These are phyloP conservation scores for Holacanthella duospinosa DNA, from an alignment of 2,888 invertebrate species.

Conservation along the genomic window DNA sequence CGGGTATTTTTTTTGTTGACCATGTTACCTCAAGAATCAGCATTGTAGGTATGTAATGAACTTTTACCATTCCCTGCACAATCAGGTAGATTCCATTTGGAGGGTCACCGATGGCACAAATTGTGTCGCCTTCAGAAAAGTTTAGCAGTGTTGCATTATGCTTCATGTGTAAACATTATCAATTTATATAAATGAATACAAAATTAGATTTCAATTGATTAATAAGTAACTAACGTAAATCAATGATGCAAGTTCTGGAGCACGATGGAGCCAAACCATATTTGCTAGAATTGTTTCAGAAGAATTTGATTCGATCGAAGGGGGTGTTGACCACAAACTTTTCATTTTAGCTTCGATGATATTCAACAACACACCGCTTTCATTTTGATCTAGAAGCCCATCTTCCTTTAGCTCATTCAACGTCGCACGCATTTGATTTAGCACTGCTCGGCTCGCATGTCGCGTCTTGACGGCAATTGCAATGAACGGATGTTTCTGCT, in stretches of 20 bases:
- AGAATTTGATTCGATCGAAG: constrained; percentile 22
- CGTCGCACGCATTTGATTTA: constrained; percentile 52
- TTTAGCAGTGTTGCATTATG: constrained; percentile 39
- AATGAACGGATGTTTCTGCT: constrained; percentile 51
- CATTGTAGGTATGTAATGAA: constrained; percentile 40
- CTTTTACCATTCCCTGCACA: constrained; percentile 43
- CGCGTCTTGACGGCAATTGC: constrained; percentile 56
- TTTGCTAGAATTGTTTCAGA: constrained; percentile 40
- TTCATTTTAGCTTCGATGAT: constrained; percentile 51
- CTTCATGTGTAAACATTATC: constrained; percentile 7
- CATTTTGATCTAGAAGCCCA: constrained; percentile 50
- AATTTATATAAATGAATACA: not conserved
- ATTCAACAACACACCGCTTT: constrained; percentile 46
- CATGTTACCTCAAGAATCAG: constrained; percentile 41
- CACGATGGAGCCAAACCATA: constrained; percentile 40
- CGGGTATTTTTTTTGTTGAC: not conserved
- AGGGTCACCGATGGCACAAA: constrained; percentile 41
- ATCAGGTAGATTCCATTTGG: constrained; percentile 44
- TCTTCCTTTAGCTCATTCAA: constrained; percentile 50
- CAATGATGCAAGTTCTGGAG: constrained; percentile 14
- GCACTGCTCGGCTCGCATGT: constrained; percentile 53
- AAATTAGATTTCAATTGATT: not conserved
- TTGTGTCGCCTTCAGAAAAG: constrained; percentile 40
- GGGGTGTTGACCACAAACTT: constrained; percentile 36
- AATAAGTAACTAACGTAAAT: not conserved